Evolutionary conservation across 2,113 vertebrate species (phyloP), one percentile per base, ranked within the genome.

Genomic region (Brachyistius frenatus): DNA sequence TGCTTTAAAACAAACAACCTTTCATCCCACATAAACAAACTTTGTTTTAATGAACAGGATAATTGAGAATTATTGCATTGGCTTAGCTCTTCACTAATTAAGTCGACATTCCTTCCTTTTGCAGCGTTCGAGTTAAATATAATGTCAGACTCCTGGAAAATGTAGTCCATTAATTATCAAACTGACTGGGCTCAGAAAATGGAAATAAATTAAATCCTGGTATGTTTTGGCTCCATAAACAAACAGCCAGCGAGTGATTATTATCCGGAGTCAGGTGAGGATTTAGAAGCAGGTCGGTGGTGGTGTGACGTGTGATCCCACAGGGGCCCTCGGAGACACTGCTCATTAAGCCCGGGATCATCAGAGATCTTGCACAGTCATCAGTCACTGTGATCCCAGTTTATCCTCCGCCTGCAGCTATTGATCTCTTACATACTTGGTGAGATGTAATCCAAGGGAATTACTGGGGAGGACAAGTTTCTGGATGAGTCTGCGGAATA

Each of bases 331-430:
- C 5, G 15, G 62, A 75, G 70, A 75, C 35, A 1, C 2, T n/a
- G 54, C 62, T 90, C 76, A 80, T 89, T 86, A 88, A 85, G 71
- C 50, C 30, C 1, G 32, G 60, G 77, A 77, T 86, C 75, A 76
- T 8, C 52, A 61, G 47, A 81, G 62, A 68, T 70, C 23, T 41
- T 7, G 31, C 36, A 11, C 7, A 32, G 64, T 69, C 80, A 80
- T 90, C 82, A 79, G 73, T 88, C 88, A 80, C 66, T n/a, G 16
- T 46, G 82, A 83, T 77, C 56, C 49, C 5, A 4, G 44, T 39
- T 58, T 57, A 56, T 31, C 44, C 50, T 76, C 61, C 3, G 13
- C 16, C 68, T 55, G 14, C 56, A 55, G 35, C 13, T 76, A 87
- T 92, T 60, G 86, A 90, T 91, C 73, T 65, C 9, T n/a, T 50